A percentile compares a stretch with the other conserved stretches of the same genome.
phyloP scores from a whole-genome alignment of 2,113 vertebrate species.

The Rhinogobius similis region DNA sequence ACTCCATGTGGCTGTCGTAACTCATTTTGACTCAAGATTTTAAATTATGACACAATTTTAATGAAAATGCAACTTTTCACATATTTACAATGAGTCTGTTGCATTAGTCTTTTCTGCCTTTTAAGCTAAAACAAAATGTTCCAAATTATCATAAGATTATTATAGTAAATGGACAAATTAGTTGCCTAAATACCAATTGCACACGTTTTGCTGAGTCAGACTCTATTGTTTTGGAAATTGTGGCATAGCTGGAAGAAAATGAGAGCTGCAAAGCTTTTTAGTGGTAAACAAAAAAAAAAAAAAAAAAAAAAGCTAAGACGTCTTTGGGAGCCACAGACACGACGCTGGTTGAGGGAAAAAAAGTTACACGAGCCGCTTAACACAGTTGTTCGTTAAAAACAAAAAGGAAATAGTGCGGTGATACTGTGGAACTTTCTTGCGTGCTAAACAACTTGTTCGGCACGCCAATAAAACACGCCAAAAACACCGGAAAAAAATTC shows the following conservation, averaged over 20 bases:
- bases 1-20: neutral
- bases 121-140: neutral
- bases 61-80: neutral
- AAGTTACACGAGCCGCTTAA: neutral
- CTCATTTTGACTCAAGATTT: neutral
- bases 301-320: neutral
- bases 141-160: neutral
- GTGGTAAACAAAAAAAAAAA: constrained; percentile 26
- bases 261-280: constrained; percentile 39
- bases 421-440: constrained; percentile 4
- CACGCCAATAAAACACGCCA: neutral
- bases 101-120: neutral
- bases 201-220: constrained; percentile 60
- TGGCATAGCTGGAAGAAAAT: constrained; percentile 60
- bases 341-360: neutral
- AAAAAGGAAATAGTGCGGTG: constrained; percentile 2
- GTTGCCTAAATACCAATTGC: constrained; percentile 1
- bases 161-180: neutral
- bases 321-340: constrained; percentile 7
- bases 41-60: no score
- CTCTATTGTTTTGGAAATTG: constrained; percentile 65
- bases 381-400: constrained; percentile 2
- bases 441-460: neutral
- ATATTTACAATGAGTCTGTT: neutral
- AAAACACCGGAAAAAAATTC: neutral